A percentile compares a stretch with the other conserved stretches of the same genome.
These are phyloP conservation scores for Hippoglossus hippoglossus DNA, from an alignment of 2,797 vertebrate species.

Conservation along the genomic window DNA sequence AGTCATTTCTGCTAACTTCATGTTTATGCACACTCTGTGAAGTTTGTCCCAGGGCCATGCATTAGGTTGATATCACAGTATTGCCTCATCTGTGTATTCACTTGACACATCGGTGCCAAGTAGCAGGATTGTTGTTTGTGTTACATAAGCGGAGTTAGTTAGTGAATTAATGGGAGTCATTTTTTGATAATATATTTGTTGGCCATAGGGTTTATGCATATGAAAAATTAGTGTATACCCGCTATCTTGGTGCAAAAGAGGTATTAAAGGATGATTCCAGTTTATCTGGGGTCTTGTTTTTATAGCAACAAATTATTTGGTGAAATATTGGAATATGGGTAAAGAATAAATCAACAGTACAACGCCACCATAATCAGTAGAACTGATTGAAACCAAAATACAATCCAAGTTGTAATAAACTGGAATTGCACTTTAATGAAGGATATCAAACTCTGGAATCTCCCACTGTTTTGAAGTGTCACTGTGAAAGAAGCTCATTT, in stretches of 20 bases:
- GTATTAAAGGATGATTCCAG: too few species aligned
- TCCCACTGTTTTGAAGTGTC: not conserved
- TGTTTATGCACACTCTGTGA: constrained; percentile 21
- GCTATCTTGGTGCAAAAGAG: too few species aligned
- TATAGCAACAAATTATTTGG: not conserved
- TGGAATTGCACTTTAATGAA: not conserved
- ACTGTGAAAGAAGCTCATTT: not conserved
- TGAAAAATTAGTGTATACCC: too few species aligned
- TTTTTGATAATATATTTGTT: not conserved
- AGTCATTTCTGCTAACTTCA: constrained; percentile 12
- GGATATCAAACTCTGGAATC: not conserved
- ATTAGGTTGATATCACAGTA: not conserved
- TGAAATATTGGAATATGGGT: not conserved
- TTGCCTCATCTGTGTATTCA: not conserved
- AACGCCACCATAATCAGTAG: not conserved
- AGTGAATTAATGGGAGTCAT: not conserved
- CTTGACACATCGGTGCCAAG: constrained; percentile 4
- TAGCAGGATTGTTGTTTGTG: not conserved
- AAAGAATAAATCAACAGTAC: not conserved
- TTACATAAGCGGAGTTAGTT: constrained; percentile 5
- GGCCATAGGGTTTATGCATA: too few species aligned
- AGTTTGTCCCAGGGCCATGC: constrained; percentile 12
- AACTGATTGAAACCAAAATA: not conserved
- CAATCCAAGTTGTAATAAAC: not conserved
- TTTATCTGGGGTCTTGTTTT: too few species aligned